phyloP scores from a whole-genome alignment of 2,888 invertebrate species.

The Cerceris ruficornis region DNA sequence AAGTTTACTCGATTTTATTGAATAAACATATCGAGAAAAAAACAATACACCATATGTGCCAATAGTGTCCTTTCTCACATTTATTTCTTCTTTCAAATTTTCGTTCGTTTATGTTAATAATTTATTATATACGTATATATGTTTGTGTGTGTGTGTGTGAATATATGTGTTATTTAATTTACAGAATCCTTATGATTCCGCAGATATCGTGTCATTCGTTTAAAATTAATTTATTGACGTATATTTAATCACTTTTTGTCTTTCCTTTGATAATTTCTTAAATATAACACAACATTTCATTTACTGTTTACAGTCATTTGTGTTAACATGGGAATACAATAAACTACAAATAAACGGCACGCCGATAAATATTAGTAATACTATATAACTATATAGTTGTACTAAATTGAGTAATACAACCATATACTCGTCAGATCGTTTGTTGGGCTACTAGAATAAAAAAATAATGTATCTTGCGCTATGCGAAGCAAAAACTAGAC shows the following conservation, averaged over 20 bases:
- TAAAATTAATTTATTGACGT: constrained; percentile 72
- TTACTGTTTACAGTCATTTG: constrained; percentile 1
- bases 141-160: background rate
- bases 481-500: background rate
- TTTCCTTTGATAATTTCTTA: constrained; percentile 70
- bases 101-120: background rate
- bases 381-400: background rate
- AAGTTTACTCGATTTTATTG: constrained; percentile 14
- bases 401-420: constrained; percentile 2
- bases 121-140: constrained; percentile 1
- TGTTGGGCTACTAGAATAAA: background rate
- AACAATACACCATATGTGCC: background rate
- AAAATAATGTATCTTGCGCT: background rate
- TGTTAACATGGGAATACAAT: constrained; percentile 7
- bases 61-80: background rate
- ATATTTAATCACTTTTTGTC: constrained; percentile 72
- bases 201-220: constrained; percentile 45
- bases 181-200: no score
- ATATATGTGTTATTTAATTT: no score
- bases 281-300: constrained; percentile 62
- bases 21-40: constrained; percentile 25
- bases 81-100: constrained; percentile 14
- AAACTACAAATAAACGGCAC: constrained; percentile 19
- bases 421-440: background rate
- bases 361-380: background rate